Base-by-base conservation (phyloP, 2,888 invertebrate species). In the Malthinus flaveolus region DNA sequence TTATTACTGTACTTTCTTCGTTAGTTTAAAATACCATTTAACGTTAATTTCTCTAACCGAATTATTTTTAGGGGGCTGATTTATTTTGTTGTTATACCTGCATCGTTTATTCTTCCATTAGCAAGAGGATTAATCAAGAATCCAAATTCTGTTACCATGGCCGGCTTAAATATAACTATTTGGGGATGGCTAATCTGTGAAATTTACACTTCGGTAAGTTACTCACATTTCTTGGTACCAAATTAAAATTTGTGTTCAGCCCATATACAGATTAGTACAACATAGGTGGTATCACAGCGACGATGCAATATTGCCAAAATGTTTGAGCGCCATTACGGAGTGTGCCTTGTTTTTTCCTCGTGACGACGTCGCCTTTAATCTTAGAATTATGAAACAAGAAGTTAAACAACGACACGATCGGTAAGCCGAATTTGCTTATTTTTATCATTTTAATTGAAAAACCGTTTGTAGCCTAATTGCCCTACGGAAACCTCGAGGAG, bases 271-370 rank as follows among this genome's bases (percentile, higher is more conserved):
- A 58, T 59, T 66, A 39, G 58, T 67, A 10, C 56, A 62, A n/a
- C 71, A 71, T 56, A 66, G 66, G 56, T 57, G 70, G 35, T 63
- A 66, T 56, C 69, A 70, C 37, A 15, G 34, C n/a, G 35, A 44
- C 32, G 31, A 11, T 5, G 32, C 50, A 32, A 42, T 39, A 10
- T 56, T 61, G 33, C 63, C 64, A 45, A 45, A 64, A 11, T 71
- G 70, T 51, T 56, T 67, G 7, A 67, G 63, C 47, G 52, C 62
- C 10, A 45, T 56, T n/a, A 39, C 68, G 0, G 70, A 70, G 55
- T 71, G 69, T 56, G 54, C 63, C 32, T 59, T 71, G 45, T 71
- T 71, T 57, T 60, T 63, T 44, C 63, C 67, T 23, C 61, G 71
- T 33, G 68, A 67, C 39, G 71, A 71, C 48, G 59, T 63, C 12